These are phyloP conservation scores for Athetis lepigone DNA, from an alignment of 2,888 invertebrate species.

Conservation along the genomic window DNA sequence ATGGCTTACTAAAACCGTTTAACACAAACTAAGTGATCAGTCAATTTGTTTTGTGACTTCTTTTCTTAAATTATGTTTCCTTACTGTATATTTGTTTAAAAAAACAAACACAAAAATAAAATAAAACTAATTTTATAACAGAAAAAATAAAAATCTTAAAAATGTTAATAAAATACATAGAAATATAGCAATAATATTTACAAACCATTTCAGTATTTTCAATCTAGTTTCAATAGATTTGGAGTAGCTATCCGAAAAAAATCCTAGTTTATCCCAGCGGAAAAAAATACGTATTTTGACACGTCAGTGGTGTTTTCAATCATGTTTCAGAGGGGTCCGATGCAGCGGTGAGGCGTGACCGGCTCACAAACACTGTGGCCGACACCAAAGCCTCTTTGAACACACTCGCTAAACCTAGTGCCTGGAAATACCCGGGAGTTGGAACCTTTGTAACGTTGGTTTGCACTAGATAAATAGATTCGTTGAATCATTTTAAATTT, in stretches of 20 bases:
- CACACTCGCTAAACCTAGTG: conserved; percentile 63
- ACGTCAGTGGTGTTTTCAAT: conserved; percentile 60
- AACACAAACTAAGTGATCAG: too few relatives aligned
- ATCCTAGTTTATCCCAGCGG: conserved; percentile 24
- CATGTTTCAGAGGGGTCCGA: conserved; percentile 49
- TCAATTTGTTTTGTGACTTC: too few relatives aligned
- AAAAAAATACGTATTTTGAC: conserved; percentile 39
- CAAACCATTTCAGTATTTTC: conserved; percentile 7
- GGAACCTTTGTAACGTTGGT: conserved; percentile 66
- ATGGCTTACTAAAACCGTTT: too few relatives aligned
- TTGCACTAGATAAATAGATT: conserved; percentile 15
- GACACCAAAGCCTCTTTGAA: conserved; percentile 86
- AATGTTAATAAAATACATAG: neutral
- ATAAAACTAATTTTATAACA: too few relatives aligned
- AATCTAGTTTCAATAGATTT: conserved; percentile 20
- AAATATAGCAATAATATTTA: neutral
- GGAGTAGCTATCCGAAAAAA: conserved; percentile 11
- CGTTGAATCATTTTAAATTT: conserved; percentile 30
- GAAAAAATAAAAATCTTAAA: neutral
- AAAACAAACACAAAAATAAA: too few relatives aligned
- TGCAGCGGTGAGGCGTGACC: conserved; percentile 50
- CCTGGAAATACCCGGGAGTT: conserved; percentile 68
- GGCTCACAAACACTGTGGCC: conserved; percentile 72
- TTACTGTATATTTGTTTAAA: too few relatives aligned
- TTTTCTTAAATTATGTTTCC: too few relatives aligned